Conservation (phyloP, 1,140 invertebrate genomes). For the Meloidogyne floridensis region DNA sequence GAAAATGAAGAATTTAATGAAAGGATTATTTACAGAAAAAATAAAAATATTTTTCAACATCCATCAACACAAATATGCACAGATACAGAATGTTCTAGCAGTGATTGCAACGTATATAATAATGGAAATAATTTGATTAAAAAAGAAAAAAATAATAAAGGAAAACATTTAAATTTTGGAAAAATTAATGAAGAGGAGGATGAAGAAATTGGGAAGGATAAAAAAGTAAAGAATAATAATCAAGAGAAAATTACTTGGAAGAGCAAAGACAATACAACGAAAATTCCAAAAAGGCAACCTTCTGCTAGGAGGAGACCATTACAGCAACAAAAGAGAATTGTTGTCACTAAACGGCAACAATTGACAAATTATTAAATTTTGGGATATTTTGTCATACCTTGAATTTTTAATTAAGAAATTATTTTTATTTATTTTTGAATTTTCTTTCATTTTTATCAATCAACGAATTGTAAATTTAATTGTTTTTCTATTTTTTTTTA, state of each 20-base stretch:
- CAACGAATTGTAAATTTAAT: too few species aligned
- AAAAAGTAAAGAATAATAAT: neutral
- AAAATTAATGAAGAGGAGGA: neutral
- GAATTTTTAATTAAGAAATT: too few species aligned
- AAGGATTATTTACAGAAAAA: neutral
- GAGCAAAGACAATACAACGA: neutral
- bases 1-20: neutral
- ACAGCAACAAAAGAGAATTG: neutral
- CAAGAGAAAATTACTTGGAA: too few species aligned
- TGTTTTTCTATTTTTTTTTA: too few species aligned
- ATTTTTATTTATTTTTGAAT: too few species aligned
- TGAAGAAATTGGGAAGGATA: neutral
- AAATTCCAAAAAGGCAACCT: neutral
- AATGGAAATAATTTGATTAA: neutral
- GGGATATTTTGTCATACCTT: too few species aligned
- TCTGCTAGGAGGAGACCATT: neutral
- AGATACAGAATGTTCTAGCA: neutral
- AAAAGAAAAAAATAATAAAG: neutral
- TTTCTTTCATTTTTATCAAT: too few species aligned
- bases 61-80: slow-evolving; percentile 5
- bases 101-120: neutral
- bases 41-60: neutral
- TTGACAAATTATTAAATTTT: neutral
- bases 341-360: neutral
- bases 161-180: neutral